Evolutionary conservation across 1,140 invertebrate genomes (phyloP).

Genomic region (Calliopsis andreniformis): DNA sequence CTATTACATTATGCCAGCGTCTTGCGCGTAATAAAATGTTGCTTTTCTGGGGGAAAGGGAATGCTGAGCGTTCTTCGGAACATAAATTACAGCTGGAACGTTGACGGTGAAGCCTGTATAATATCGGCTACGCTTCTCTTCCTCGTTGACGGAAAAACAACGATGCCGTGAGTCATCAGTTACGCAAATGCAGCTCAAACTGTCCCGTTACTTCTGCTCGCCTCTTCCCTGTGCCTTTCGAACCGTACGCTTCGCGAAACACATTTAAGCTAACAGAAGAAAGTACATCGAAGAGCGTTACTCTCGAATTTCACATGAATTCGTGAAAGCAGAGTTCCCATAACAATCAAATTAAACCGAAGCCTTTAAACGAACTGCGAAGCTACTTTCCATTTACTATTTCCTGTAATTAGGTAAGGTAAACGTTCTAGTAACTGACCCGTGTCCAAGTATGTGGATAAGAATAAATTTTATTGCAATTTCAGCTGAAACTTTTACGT

Average conservation of each 20-base stretch:
- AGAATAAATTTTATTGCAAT: too few species aligned
- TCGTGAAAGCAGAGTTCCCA: too few species aligned
- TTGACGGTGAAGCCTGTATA: slow-evolving; percentile 16
- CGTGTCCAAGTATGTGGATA: too few species aligned
- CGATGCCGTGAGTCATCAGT: not conserved
- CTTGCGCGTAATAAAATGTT: slow-evolving; percentile 53
- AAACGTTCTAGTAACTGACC: too few species aligned
- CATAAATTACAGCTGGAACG: slow-evolving; percentile 52
- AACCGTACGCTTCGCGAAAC: not conserved
- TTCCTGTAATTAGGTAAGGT: too few species aligned
- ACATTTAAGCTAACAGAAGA: not conserved
- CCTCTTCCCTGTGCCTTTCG: not conserved
- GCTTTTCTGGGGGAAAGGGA: slow-evolving; percentile 28
- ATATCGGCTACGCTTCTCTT: slow-evolving; percentile 22
- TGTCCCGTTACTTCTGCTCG: not conserved
- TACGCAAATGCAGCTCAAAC: not conserved
- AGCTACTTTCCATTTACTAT: too few species aligned
- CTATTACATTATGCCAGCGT: slow-evolving; percentile 54
- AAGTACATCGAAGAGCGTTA: too few species aligned
- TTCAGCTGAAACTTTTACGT: too few species aligned
- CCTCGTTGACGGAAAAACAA: not conserved
- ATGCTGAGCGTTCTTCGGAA: slow-evolving; percentile 41
- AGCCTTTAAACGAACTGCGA: too few species aligned
- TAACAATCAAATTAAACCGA: too few species aligned
- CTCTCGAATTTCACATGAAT: too few species aligned